phyloP scores from a whole-genome alignment of 2,888 invertebrate species.

The Athripsodes cinereus region DNA sequence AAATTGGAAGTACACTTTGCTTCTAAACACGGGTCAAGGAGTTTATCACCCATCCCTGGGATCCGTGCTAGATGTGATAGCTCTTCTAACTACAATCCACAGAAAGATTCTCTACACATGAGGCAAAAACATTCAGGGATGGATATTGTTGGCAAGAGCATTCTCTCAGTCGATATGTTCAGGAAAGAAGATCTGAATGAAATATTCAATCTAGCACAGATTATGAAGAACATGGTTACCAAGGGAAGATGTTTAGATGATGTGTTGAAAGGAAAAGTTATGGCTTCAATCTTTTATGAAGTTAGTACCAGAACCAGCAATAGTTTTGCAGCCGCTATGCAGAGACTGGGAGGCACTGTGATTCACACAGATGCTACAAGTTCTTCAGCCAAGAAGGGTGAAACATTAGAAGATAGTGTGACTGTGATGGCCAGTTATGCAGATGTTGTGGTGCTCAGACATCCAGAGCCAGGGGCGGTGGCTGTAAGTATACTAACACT shows the following conservation, averaged over 20 bases:
- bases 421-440: slow-evolving; percentile 86
- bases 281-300: slow-evolving; percentile 97
- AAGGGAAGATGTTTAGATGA: slow-evolving; percentile 82
- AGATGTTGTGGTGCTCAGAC: slow-evolving; percentile 90
- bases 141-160: slow-evolving; percentile 63
- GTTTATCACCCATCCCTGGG: slow-evolving; percentile 47
- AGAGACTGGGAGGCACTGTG: slow-evolving; percentile 89
- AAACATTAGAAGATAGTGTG: slow-evolving; percentile 85
- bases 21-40: slow-evolving; percentile 42
- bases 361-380: slow-evolving; percentile 83
- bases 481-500: slow-evolving; percentile 63
- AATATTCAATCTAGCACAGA: slow-evolving; percentile 90
- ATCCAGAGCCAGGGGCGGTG: slow-evolving; percentile 90
- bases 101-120: slow-evolving; percentile 41
- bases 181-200: slow-evolving; percentile 85
- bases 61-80: slow-evolving; percentile 54
- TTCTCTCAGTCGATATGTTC: slow-evolving; percentile 82
- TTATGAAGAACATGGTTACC: slow-evolving; percentile 71
- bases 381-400: slow-evolving; percentile 95
- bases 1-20: slow-evolving; percentile 57
- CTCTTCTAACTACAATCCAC: slow-evolving; percentile 44
- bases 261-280: slow-evolving; percentile 83
- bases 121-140: slow-evolving; percentile 38
- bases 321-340: slow-evolving; percentile 96
- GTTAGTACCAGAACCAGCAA: slow-evolving; percentile 94